phyloP scores from a whole-genome alignment of 1,140 invertebrate genomes.

The Pseudomyrmex sp. region DNA sequence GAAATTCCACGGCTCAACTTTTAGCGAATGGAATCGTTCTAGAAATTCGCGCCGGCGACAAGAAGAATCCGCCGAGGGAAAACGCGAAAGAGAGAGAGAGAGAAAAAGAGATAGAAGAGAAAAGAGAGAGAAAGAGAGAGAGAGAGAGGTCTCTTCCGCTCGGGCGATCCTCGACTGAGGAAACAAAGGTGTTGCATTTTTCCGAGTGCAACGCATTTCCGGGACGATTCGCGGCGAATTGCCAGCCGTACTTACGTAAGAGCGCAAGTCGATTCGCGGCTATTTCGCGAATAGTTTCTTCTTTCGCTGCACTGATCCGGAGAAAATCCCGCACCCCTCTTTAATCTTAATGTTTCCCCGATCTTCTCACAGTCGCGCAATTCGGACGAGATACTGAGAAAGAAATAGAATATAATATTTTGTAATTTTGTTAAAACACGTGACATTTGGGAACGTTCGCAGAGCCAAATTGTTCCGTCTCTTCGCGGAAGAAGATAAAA shows the following conservation, averaged over 20 bases:
- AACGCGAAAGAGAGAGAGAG: not conserved
- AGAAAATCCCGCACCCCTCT: conserved; percentile 7
- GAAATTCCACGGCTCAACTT: conserved; percentile 36
- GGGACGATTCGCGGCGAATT: conserved; percentile 29
- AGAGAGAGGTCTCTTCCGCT: not conserved
- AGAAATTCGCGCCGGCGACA: conserved; percentile 11
- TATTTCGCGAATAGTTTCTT: not conserved
- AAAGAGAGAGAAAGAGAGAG: not conserved
- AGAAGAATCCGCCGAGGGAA: not conserved
- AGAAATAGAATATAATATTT: too few species aligned
- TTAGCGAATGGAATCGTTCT: conserved; percentile 19
- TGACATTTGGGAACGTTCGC: too few species aligned
- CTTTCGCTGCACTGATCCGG: not conserved
- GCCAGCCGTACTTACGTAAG: conserved; percentile 6
- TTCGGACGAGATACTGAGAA: not conserved
- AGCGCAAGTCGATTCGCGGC: conserved; percentile 28
- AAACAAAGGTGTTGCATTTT: conserved; percentile 38
- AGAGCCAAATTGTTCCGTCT: too few species aligned
- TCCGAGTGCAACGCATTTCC: conserved; percentile 19
- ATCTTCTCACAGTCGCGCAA: too few species aligned
- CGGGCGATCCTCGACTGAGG: not conserved
- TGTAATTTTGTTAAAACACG: too few species aligned
- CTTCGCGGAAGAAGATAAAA: too few species aligned
- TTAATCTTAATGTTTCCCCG: not conserved
- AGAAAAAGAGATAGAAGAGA: not conserved